Evolutionary conservation across 2,797 vertebrate genomes (phyloP), one percentile per base, ranked within the genome.

Genomic region (Megalops cyprinoides): DNA sequence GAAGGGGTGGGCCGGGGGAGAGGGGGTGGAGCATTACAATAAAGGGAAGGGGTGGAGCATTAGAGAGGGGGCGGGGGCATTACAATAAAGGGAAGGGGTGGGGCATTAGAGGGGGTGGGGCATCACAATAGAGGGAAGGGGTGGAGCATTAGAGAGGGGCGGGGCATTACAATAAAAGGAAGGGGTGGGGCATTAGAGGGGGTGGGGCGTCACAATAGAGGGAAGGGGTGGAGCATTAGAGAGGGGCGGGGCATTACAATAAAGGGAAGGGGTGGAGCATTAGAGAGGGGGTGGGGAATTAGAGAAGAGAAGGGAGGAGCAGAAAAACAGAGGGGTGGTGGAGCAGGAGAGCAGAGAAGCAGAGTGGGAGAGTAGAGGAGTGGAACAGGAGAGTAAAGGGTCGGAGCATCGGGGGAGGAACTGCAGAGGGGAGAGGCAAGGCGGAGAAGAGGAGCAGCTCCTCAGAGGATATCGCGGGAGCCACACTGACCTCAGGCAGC

Each of bases 401-500:
- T n/a, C n/a, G n/a, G n/a, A 58, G 56, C 8, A n/a, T 58, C 23
- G 28, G 56, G 10, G 25, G 34, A 12, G 67, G 62, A 1, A n/a
- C n/a, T n/a, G 12, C 67, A 18, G 15, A 15, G 4, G 18, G 4
- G 53, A 14, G 4, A 0, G 23, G 31, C 37, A 14, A 37, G 31
- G 31, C 1, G 31, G 58, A 20, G 67, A 6, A 34, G 51, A 65
- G 9, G 53, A 20, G 48, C 1, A 74, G 28, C 87, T 37, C 82
- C 65, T 81, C 77, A 79, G 74, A 76, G n/a, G 42, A 44, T 78
- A 82, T 8, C 51, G 23, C 18, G n/a, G 18, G 8, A 48, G 44
- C 39, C 46, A 71, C 51, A 67, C 53, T 90, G 85, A 95, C 98
- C 98, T 95, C 89, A 99, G 96, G 93, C 98, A 99, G 87, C 98